These are phyloP conservation scores for Calycopis cecrops DNA, from an alignment of 1,140 invertebrate species.

Conservation along the genomic window DNA sequence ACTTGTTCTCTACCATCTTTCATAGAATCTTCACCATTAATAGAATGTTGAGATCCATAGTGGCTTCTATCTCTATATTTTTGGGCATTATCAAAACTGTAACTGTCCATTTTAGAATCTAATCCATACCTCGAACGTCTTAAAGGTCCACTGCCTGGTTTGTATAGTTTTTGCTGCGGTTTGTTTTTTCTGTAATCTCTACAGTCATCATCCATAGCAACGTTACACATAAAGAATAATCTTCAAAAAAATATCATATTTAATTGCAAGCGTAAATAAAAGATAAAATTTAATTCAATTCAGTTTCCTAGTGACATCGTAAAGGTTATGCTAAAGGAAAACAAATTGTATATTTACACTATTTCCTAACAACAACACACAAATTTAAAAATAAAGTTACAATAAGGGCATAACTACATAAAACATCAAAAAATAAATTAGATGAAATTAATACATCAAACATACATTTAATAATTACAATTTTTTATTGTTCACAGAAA, in stretches of 20 bases:
- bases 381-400: constrained; percentile 13
- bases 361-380: constrained; percentile 15
- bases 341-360: constrained; percentile 22
- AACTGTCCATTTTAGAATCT: constrained; percentile 57
- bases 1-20: constrained; percentile 36
- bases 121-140: constrained; percentile 66
- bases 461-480: constrained; percentile 25
- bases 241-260: constrained; percentile 39
- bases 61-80: constrained; percentile 44
- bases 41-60: constrained; percentile 60
- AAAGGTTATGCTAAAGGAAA: constrained; percentile 52
- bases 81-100: constrained; percentile 46
- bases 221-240: constrained; percentile 37
- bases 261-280: constrained; percentile 19
- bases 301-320: constrained; percentile 32
- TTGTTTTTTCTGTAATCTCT: constrained; percentile 71
- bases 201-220: constrained; percentile 74
- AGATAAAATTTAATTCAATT: constrained; percentile 19
- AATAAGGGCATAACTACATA: constrained; percentile 8
- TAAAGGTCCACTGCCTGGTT: constrained; percentile 70
- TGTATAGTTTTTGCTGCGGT: constrained; percentile 72
- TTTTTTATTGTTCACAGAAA: constrained; percentile 39
- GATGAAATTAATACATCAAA: constrained; percentile 41
- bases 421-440: constrained; percentile 35
- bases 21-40: constrained; percentile 50